Evolutionary conservation across 2,113 vertebrate species (phyloP).

Genomic region (Petroica traversi): DNA sequence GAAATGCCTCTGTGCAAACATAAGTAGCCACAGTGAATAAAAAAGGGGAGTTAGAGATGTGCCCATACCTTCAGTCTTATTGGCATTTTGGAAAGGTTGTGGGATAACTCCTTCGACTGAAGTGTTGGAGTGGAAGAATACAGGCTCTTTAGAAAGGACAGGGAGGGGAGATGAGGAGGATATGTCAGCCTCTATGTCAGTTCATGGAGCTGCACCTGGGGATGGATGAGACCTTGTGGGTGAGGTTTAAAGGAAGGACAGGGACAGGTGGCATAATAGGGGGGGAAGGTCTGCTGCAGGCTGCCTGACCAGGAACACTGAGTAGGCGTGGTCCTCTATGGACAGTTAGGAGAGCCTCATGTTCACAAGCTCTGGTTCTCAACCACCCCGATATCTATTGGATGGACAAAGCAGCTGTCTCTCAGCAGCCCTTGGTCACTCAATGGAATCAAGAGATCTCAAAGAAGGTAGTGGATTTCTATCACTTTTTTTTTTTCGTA

Average conservation of each 20-base stretch:
- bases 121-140: background rate
- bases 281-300: background rate
- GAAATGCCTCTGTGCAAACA: background rate
- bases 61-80: background rate
- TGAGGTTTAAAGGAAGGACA: background rate
- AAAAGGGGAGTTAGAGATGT: background rate
- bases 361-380: background rate
- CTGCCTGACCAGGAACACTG: background rate
- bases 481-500: background rate
- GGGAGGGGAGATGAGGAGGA: background rate
- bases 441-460: background rate
- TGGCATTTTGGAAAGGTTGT: rapidly evolving
- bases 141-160: background rate
- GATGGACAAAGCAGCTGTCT: background rate
- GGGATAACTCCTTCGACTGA: background rate
- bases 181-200: background rate
- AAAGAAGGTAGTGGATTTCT: background rate
- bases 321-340: background rate
- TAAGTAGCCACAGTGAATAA: background rate
- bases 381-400: background rate
- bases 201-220: background rate
- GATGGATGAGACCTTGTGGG: background rate
- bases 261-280: background rate
- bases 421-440: background rate
- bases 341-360: background rate